Base-by-base conservation (phyloP, 2,888 invertebrate genomes). In the Idaea dimidiata region DNA sequence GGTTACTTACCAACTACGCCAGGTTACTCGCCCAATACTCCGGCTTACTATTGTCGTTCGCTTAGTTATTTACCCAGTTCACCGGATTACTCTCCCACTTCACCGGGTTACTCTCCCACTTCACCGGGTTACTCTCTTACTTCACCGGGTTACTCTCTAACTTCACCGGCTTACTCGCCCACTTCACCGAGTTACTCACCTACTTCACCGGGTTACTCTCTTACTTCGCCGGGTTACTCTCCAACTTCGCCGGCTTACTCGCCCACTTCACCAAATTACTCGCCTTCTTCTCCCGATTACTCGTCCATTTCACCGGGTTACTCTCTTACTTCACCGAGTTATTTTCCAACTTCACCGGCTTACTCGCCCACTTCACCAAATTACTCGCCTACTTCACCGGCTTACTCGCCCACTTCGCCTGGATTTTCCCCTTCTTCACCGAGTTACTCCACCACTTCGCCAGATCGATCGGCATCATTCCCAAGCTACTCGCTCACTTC, bases 261-360 rank as follows among this genome's bases (percentile, higher is more conserved):
- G 0, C 96, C 97, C 0, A 96, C 96, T 1, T 95, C 95, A 17
- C 97, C 97, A 0, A 95, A 95, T 7, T 97, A 97, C 81, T 95
- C 96, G 0, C 95, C 95, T 1, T 94, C 94, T 4, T 94, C 94
- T 14, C 97, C 97, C 0, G 94, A 94, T 18, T 97, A 97, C 74
- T 95, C 96, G 0, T 97, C 98, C 1, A 96, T 96, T 0, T 95
- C 95, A n/a, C 97, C 97, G 0, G 94, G 94, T 66, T 98, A 97
- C 83, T 96, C 96, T 24, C 95, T 95, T 0, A 94, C 97, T 0
- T 94, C 93, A 71, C 94, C 94, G 0, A 95, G 96, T 31, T 98
- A 97, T 83, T 96, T 96, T 2, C 96, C 96, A 0, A 95, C 95
- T 3, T 94, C 94, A 54, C 96, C 96, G 0, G 94, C 95, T 93